These are phyloP conservation scores for Diogma glabrata DNA, from an alignment of 2,888 invertebrate species.

Conservation along the genomic window DNA sequence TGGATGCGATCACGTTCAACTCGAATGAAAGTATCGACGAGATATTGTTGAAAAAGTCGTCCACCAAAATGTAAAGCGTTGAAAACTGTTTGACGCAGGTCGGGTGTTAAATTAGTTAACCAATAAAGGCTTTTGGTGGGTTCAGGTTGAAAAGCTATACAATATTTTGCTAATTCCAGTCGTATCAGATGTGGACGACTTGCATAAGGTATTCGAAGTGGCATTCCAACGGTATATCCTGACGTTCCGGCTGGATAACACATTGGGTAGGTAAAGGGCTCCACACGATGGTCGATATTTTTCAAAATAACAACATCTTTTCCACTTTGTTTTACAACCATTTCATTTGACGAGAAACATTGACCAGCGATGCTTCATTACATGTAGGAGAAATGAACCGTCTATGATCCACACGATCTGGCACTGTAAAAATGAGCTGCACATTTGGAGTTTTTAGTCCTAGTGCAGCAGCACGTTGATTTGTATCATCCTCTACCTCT, in stretches of 20 bases:
- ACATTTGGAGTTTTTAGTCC: background rate
- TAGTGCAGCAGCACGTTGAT: too few species aligned
- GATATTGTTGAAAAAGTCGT: too few species aligned
- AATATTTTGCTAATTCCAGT: background rate
- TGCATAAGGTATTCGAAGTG: slow-evolving; percentile 1
- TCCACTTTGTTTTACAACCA: background rate
- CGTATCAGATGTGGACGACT: background rate
- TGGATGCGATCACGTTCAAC: too few species aligned
- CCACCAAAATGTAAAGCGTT: too few species aligned
- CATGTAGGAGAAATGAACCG: background rate
- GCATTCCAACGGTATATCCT: background rate
- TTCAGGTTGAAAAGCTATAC: background rate
- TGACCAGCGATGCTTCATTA: background rate
- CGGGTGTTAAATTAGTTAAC: slow-evolving; percentile 1
- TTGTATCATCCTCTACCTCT: too few species aligned
- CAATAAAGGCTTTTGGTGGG: background rate
- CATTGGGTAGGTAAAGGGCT: slow-evolving; percentile 1
- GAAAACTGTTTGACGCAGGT: background rate
- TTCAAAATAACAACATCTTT: background rate
- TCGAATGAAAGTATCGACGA: too few species aligned
- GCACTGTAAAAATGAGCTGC: slow-evolving; percentile 1
- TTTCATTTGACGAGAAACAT: background rate
- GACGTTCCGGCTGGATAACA: background rate
- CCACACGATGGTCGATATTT: slow-evolving; percentile 1
- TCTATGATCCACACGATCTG: background rate